phyloP scores from a whole-genome alignment of 1,140 invertebrate species.

The Calephelis virginiensis region DNA sequence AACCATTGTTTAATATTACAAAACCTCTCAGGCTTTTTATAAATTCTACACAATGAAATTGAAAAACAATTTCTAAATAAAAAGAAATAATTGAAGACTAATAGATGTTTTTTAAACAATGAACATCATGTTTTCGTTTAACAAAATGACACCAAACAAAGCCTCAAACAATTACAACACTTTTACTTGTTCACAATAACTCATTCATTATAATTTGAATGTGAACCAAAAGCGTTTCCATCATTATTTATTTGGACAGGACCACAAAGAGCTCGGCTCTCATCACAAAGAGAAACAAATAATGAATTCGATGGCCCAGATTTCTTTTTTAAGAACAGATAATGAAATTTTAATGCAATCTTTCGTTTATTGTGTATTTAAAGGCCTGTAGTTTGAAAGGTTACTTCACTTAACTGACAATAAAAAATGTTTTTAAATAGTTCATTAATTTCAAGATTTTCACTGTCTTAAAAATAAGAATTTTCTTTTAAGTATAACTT shows the following conservation, averaged over 20 bases:
- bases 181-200: background rate
- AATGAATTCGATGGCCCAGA: conserved; percentile 18
- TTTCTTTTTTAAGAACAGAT: conserved; percentile 12
- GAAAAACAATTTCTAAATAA: too few relatives aligned
- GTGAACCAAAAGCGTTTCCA: background rate
- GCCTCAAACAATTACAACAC: background rate
- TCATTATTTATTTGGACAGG: conserved; percentile 18
- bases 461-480: too few relatives aligned
- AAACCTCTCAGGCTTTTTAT: too few relatives aligned
- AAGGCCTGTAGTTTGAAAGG: background rate
- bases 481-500: too few relatives aligned
- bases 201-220: background rate
- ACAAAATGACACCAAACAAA: background rate
- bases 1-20: too few relatives aligned
- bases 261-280: background rate
- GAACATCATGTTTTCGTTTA: background rate
- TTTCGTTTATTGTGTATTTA: conserved; percentile 6
- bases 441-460: too few relatives aligned
- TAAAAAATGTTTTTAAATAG: too few relatives aligned
- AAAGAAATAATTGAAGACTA: background rate
- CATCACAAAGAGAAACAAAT: conserved; percentile 16
- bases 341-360: conserved; percentile 3
- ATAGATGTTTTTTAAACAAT: background rate
- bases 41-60: too few relatives aligned
- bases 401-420: conserved; percentile 1